phyloP scores from a whole-genome alignment of 2,888 invertebrate species.

The Odontocolon sp. region DNA sequence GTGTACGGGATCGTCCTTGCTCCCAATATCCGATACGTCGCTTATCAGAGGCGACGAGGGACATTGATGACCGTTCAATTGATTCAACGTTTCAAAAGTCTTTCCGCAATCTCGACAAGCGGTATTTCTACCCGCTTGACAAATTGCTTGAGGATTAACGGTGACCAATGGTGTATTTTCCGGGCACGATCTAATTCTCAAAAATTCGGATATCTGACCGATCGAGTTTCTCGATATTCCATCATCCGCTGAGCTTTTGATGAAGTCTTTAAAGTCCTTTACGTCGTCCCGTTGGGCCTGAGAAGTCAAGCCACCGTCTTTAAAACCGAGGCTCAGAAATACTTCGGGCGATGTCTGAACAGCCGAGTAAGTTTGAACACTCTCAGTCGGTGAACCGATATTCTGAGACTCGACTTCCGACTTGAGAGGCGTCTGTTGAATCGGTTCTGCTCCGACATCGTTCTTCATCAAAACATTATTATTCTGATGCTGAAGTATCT shows the following conservation, averaged over 20 bases:
- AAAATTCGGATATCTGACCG: constrained; percentile 78
- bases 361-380: constrained; percentile 74
- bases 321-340: constrained; percentile 77
- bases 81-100: constrained; percentile 72
- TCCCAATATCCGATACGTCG: constrained; percentile 69
- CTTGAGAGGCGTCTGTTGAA: constrained; percentile 73
- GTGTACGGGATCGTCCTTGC: constrained; percentile 61
- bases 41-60: constrained; percentile 65
- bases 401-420: constrained; percentile 72
- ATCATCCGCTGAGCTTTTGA: constrained; percentile 73
- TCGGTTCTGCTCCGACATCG: constrained; percentile 69
- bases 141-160: constrained; percentile 76
- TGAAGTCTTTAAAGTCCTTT: constrained; percentile 75
- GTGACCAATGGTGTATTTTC: constrained; percentile 75
- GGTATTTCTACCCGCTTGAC: constrained; percentile 67
- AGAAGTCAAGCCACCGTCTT: constrained; percentile 70
- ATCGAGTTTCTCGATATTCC: constrained; percentile 75
- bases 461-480: constrained; percentile 74
- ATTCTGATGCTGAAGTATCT: constrained; percentile 70
- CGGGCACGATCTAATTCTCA: constrained; percentile 75
- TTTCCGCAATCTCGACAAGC: constrained; percentile 79
- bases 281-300: constrained; percentile 74
- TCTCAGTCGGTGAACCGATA: constrained; percentile 70
- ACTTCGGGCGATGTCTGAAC: constrained; percentile 77
- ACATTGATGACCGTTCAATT: constrained; percentile 73